Evolutionary conservation across 2,113 vertebrate genomes (phyloP), one percentile per base, ranked within the genome.

Genomic region (Gobius niger): DNA sequence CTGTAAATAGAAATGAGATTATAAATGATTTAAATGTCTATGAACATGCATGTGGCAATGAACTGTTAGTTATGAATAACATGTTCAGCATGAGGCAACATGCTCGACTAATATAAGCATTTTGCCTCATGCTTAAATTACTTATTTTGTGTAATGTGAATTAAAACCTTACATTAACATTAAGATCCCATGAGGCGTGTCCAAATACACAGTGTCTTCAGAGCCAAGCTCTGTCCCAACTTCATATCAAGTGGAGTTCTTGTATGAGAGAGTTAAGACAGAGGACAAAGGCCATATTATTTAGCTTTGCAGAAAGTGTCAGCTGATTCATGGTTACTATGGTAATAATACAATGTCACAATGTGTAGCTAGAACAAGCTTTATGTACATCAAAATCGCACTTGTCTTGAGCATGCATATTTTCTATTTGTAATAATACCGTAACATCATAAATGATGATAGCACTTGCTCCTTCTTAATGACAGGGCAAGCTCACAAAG

Each of bases 141-240:
- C 6, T 15, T 15, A 6, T 6, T 14, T 12, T 49, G 12, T 14
- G 13, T 49, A 49, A 49, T 50, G 47, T 50, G 6, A 50, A 14
- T 9, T 65, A 52, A 0, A 57, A 42, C 69, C 84, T 89, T 81
- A 89, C 89, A 69, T 85, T 69, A 87, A 83, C 87, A 88, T 89
- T 68, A 81, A 78, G 75, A 63, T 73, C 74, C 76, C 75, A 79
- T 70, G 49, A 44, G 11, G 41, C 56, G 41, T 65, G 47, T 82
- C 59, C 50, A 82, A 72, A 59, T 67, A 16, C 57, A 60, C 57
- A n/a, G 42, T 50, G 50, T 73, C 53, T 14, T 8, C 53, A 34
- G 68, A 68, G 60, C 18, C 82, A 60, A 83, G 57, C 18, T 5
- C 50, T 41, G 75, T 64, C 54, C 70, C 69, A 63, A 4, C 71